These are phyloP conservation scores for Leptopilina syphax DNA, from an alignment of 2,888 invertebrate genomes.

Conservation along the genomic window DNA sequence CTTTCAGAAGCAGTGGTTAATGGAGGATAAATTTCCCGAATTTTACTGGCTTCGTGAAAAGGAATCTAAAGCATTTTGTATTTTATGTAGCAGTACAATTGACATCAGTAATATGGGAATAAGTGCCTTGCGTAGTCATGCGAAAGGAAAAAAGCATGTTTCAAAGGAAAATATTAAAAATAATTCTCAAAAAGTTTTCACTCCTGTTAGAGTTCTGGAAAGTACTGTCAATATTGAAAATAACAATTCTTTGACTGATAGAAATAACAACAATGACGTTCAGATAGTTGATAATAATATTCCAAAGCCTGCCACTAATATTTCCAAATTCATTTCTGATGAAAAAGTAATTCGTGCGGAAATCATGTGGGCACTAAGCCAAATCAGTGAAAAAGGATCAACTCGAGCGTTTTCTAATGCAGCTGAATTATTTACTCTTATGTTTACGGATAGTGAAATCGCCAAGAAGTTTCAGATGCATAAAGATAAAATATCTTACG, in stretches of 20 bases:
- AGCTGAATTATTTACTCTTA: slow-evolving; percentile 40
- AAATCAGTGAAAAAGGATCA: not conserved
- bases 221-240: not conserved
- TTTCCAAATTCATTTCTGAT: not conserved
- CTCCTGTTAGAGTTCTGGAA: not conserved
- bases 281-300: too few relatives aligned
- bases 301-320: too few relatives aligned
- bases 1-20: not conserved
- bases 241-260: not conserved
- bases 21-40: not conserved
- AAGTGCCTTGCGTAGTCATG: not conserved
- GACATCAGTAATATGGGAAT: slow-evolving; percentile 1
- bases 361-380: not conserved
- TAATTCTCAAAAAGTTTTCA: not conserved
- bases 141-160: not conserved
- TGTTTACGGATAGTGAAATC: slow-evolving; percentile 56
- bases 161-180: not conserved
- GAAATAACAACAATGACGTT: too few relatives aligned
- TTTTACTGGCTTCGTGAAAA: not conserved
- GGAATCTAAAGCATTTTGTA: not conserved
- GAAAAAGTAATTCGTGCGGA: not conserved
- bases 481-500: slow-evolving; percentile 52
- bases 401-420: slow-evolving; percentile 29
- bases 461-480: slow-evolving; percentile 53
- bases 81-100: not conserved